Percentiles rank a stretch among this genome's conserved stretches.
These are phyloP conservation scores for Eurois occulta DNA, from an alignment of 2,888 invertebrate species.

Conservation along the genomic window DNA sequence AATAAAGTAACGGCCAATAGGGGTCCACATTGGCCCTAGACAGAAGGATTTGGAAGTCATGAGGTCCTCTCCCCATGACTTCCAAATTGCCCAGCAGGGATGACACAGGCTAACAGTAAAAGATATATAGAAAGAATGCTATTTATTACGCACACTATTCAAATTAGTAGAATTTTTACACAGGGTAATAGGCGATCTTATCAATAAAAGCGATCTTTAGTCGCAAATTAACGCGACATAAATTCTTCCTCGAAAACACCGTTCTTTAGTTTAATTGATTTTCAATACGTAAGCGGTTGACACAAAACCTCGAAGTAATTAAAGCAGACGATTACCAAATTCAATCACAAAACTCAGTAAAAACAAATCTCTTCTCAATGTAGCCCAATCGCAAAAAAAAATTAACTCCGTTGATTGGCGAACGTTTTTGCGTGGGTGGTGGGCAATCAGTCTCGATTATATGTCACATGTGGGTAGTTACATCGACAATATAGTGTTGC, in stretches of 20 bases:
- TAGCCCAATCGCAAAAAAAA: slow-evolving; percentile 11
- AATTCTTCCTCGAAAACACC: neutral
- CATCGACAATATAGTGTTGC: neutral
- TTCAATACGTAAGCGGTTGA: neutral
- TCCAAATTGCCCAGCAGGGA: no score
- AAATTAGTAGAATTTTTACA: neutral
- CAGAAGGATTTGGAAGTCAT: no score
- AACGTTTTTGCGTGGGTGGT: slow-evolving; percentile 34
- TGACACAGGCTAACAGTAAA: no score
- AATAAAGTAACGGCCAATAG: no score
- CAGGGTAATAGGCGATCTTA: neutral
- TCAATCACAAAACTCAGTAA: neutral
- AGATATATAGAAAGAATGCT: no score
- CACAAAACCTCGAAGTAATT: neutral
- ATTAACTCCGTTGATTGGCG: slow-evolving; percentile 26
- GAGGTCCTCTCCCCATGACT: no score
- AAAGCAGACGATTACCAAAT: neutral
- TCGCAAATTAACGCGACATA: neutral
- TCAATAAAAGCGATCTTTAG: neutral
- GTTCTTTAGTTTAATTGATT: neutral
- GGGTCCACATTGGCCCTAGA: no score
- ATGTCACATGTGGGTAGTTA: slow-evolving; percentile 34
- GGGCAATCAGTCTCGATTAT: slow-evolving; percentile 35
- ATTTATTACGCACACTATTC: no score
- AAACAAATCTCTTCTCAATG: neutral